Percentiles rank a stretch among this genome's conserved stretches.
Conservation (phyloP, 2,797 vertebrate species). For the Pseudotriccus pelzelni region DNA sequence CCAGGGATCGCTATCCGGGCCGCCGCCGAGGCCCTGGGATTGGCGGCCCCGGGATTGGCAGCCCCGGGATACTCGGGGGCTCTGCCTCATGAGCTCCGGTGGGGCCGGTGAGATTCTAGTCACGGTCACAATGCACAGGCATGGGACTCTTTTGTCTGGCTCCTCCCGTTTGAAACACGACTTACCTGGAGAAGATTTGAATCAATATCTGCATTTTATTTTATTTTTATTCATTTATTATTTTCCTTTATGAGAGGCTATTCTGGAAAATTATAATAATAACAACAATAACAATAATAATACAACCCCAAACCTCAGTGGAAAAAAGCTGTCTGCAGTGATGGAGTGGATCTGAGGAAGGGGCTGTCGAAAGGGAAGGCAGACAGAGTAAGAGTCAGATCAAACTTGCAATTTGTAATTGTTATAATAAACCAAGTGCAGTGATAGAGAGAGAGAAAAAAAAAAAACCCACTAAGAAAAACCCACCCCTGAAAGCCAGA, state of each 20-base stretch:
- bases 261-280: neutral
- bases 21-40: neutral
- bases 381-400: slow-evolving; percentile 67
- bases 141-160: neutral
- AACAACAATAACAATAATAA: neutral
- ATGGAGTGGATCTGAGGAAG: neutral
- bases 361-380: neutral
- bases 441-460: slow-evolving; percentile 54
- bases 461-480: neutral
- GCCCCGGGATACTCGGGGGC: no score
- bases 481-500: neutral
- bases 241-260: neutral
- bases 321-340: neutral
- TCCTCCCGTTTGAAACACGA: neutral
- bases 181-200: neutral
- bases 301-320: neutral
- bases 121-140: neutral
- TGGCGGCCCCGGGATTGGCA: no score
- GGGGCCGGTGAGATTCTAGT: neutral
- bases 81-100: neutral
- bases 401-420: slow-evolving; percentile 85
- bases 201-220: neutral
- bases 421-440: slow-evolving; percentile 84
- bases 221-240: neutral
- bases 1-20: rapidly evolving